phyloP scores from a whole-genome alignment of 2,113 vertebrate genomes.

The Globicephala melas region DNA sequence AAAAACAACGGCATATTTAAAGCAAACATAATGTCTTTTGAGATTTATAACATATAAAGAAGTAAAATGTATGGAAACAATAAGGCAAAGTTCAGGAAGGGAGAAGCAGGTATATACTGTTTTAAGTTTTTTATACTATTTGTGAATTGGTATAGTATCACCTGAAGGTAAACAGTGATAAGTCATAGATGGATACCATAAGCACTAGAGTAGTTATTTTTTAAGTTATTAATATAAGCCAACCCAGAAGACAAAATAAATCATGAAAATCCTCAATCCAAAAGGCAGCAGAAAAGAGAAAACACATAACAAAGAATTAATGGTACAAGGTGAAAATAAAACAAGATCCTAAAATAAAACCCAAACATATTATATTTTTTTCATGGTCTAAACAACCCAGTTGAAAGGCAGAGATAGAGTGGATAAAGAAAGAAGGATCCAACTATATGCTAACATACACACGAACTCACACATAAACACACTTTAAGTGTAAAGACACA shows the following conservation, averaged over 20 bases:
- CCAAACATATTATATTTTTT: neutral
- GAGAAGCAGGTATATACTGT: neutral
- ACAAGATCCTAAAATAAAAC: neutral
- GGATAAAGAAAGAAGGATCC: neutral
- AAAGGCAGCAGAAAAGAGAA: neutral
- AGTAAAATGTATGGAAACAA: neutral
- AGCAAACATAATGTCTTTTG: neutral
- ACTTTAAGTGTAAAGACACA: neutral
- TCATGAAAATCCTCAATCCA: neutral
- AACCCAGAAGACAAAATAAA: neutral
- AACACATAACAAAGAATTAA: neutral
- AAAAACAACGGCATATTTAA: neutral
- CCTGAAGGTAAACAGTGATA: neutral
- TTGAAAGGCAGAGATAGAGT: neutral
- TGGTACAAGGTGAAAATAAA: neutral
- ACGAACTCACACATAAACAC: neutral
- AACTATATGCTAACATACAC: neutral
- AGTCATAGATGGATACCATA: neutral
- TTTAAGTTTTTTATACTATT: neutral
- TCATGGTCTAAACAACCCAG: neutral
- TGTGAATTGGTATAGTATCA: neutral
- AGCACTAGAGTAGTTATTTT: neutral
- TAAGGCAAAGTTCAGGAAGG: neutral
- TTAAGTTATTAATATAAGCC: neutral
- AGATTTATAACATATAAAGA: neutral